Evolutionary conservation across 2,888 invertebrate genomes (phyloP).

Genomic region (Drosophila lutescens): DNA sequence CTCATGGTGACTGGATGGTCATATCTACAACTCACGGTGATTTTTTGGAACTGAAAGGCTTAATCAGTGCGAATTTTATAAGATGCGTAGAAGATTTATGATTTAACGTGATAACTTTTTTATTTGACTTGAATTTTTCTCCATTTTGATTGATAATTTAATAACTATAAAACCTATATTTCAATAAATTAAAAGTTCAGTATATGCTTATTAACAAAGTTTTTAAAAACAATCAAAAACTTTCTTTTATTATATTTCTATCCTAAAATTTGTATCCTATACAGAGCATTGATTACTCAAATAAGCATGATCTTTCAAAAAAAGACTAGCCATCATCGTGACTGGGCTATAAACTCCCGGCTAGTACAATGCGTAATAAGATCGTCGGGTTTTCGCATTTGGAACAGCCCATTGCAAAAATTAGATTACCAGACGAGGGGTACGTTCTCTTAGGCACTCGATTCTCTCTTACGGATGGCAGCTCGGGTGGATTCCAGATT

Average conservation of each 20-base stretch:
- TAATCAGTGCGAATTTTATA: background rate
- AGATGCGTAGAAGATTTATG: no score
- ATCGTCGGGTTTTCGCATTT: no score
- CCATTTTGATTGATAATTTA: no score
- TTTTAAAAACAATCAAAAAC: no score
- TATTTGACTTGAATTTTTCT: no score
- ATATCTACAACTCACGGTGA: background rate
- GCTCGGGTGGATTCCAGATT: conserved; percentile 6
- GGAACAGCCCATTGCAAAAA: background rate
- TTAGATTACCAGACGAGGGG: background rate
- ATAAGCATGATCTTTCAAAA: background rate
- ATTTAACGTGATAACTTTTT: no score
- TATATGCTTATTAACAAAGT: no score
- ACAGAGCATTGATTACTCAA: background rate
- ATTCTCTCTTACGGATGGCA: conserved; percentile 4
- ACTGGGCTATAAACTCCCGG: background rate
- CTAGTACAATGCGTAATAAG: background rate
- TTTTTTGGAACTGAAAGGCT: background rate
- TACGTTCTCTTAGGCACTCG: background rate
- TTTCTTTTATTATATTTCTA: no score
- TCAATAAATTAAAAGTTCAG: background rate
- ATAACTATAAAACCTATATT: background rate
- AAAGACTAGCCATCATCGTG: background rate
- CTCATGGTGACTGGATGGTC: background rate
- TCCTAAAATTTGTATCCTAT: no score